These are phyloP conservation scores for Megalurothrips usitatus DNA, from an alignment of 2,888 invertebrate genomes.

Conservation along the genomic window DNA sequence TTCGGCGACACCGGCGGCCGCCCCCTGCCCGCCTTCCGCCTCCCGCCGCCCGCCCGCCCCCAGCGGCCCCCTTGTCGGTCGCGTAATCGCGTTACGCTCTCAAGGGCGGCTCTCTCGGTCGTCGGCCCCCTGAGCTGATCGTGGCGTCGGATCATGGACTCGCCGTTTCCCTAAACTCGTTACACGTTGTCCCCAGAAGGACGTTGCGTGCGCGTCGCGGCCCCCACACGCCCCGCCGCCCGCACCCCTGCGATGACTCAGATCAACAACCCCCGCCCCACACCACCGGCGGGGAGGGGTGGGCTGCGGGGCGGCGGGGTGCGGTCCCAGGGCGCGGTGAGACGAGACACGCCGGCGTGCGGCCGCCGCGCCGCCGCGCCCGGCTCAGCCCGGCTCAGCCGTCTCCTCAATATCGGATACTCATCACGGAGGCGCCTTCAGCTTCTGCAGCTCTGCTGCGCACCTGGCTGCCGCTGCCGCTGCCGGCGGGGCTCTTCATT, in stretches of 20 bases:
- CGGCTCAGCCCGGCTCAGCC: too few species aligned
- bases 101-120: not conserved
- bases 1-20: not conserved
- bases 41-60: not conserved
- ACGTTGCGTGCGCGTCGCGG: not conserved
- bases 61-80: not conserved
- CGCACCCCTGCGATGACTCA: not conserved
- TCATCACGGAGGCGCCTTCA: too few species aligned
- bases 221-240: not conserved
- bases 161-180: conserved; percentile 13
- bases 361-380: too few species aligned
- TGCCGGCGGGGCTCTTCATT: too few species aligned
- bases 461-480: too few species aligned
- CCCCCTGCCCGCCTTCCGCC: not conserved
- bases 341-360: not conserved
- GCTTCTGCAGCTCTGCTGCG: too few species aligned
- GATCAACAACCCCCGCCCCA: not conserved
- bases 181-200: not conserved
- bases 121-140: not conserved
- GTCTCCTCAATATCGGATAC: too few species aligned
- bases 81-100: not conserved
- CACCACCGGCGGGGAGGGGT: too few species aligned
- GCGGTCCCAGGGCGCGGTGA: not conserved
- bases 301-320: too few species aligned
- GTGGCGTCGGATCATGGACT: not conserved